Evolutionary conservation across 2,888 invertebrate genomes (phyloP), one percentile per base, ranked within the genome.

Genomic region (Diogma glabrata): DNA sequence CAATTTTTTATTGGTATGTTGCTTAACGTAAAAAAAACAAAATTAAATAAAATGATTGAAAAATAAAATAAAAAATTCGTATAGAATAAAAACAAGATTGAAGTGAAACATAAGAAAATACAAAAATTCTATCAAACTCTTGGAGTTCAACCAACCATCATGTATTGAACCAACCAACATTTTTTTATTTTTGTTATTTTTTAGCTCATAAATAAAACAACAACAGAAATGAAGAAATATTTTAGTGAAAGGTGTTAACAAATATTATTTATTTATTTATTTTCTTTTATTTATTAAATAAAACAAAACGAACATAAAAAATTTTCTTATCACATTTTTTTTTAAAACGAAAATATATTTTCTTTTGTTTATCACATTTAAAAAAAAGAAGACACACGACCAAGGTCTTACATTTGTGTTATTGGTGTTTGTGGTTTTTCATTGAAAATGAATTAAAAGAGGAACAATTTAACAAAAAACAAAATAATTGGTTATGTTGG

Each of bases 101-200:
- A 43, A 43, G 43, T 43, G 43, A 43, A 43, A 43, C 43, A 43
- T 43, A 43, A 43, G 23, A 23, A 43, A 43, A 36, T 19, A 38
- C 17, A 12, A 38, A 43, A 43, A 20, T 43, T 43, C 43, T 43
- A 43, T 43, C 43, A 43, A 43, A 43, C 14, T 43, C 22, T 20
- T 23, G 43, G 43, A 43, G 43, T 43, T 43, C 43, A 43, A 43
- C 43, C 43, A 43, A 43, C 43, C 43, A 43, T n/a, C n/a, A n/a
- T n/a, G n/a, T n/a, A n/a, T n/a, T n/a, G n/a, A n/a, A n/a, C n/a
- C n/a, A 43, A 43, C 43, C 43, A 43, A 43, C 43, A 43, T 43
- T 43, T 43, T 43, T 43, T 20, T 43, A 23, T 22, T 22, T n/a
- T n/a, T n/a, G n/a, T 22, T 22, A 43, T 3, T 28, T 28, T 28